phyloP scores from a whole-genome alignment of 2,888 invertebrate genomes.

The Eretmocerus hayati region DNA sequence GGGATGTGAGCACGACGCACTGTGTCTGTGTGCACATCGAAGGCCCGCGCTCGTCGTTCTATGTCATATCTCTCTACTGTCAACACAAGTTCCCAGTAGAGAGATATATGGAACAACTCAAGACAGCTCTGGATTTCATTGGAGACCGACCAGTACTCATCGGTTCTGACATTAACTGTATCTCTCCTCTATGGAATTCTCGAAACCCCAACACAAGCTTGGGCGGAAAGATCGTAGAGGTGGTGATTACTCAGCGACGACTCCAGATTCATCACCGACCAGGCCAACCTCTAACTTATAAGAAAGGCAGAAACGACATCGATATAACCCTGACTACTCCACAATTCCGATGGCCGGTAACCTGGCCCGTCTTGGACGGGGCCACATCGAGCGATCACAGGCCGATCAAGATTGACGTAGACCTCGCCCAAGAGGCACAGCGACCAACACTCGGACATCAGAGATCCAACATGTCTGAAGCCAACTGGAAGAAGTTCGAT shows the following conservation, averaged over 20 bases:
- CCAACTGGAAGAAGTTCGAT: slow-evolving; percentile 10
- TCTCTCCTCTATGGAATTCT: too few relatives aligned
- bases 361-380: neutral
- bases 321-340: slow-evolving; percentile 8
- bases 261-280: neutral
- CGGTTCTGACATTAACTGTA: too few relatives aligned
- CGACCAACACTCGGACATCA: neutral
- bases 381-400: slow-evolving; percentile 16
- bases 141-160: too few relatives aligned
- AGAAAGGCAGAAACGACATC: too few relatives aligned
- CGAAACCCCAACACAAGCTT: too few relatives aligned
- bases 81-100: neutral
- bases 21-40: neutral
- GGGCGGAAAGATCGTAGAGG: neutral
- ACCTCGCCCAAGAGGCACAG: too few relatives aligned
- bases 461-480: slow-evolving; percentile 2
- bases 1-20: neutral
- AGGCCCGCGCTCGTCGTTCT: slow-evolving; percentile 50
- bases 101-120: too few relatives aligned
- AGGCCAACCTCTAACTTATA: neutral
- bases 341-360: too few relatives aligned
- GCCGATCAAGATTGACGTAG: slow-evolving; percentile 4
- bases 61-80: slow-evolving; percentile 19
- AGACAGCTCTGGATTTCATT: too few relatives aligned
- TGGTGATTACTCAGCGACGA: neutral